Evolutionary conservation across 2,797 vertebrate genomes (phyloP).

Genomic region (Sardinella longiceps): DNA sequence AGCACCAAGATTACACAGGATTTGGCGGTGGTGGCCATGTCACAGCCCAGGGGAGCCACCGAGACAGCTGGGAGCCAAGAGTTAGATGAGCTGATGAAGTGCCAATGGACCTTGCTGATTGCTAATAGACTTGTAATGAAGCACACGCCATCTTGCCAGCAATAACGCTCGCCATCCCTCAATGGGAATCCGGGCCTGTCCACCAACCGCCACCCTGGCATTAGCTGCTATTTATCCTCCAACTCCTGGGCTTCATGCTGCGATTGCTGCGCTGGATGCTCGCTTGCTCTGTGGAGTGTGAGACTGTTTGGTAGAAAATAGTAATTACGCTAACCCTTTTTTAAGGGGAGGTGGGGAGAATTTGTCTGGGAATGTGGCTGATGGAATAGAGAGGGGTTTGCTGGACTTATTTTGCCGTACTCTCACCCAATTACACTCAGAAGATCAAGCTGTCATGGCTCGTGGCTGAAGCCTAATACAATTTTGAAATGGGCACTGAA

Average conservation of each 20-base stretch:
- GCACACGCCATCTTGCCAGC: conserved; percentile 24
- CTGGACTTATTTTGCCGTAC: conserved; percentile 16
- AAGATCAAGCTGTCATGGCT: conserved; percentile 43
- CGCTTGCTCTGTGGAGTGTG: conserved; percentile 15
- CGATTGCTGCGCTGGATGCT: conserved; percentile 13
- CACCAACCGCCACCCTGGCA: conserved; percentile 19
- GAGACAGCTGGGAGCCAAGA: conserved; percentile 26
- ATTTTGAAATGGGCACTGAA: conserved; percentile 37
- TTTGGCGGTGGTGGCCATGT: neutral
- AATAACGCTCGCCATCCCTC: conserved; percentile 44
- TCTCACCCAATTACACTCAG: conserved; percentile 22
- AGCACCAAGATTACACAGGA: conserved; percentile 17
- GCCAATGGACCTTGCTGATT: conserved; percentile 45
- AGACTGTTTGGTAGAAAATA: conserved; percentile 14
- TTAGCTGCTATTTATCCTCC: neutral
- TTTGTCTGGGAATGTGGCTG: conserved; percentile 3
- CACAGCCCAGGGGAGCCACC: neutral
- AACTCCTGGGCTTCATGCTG: conserved; percentile 27
- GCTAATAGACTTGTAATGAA: conserved; percentile 43
- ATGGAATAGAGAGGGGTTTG: neutral
- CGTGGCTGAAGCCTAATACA: conserved; percentile 27
- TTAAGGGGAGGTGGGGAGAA: conserved; percentile 4
- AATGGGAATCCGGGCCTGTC: conserved; percentile 21
- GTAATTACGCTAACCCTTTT: conserved; percentile 29
- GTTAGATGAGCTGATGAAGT: conserved; percentile 36